Evolutionary conservation across 2,113 vertebrate genomes (phyloP).

Genomic region (Pan troglodytes): NHGRI_mPanTro3-v2.1_pri NC_072404.2:168874001-168874500

Average conservation of each 20-base stretch:
- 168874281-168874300: too few relatives aligned
- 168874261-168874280: rapidly evolving
- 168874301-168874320: rapidly evolving
- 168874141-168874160: rapidly evolving
- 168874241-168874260: too few relatives aligned
- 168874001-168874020: not conserved
- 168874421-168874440: too few relatives aligned
- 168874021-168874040: not conserved
- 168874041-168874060: too few relatives aligned
- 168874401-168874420: too few relatives aligned
- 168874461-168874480: rapidly evolving
- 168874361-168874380: rapidly evolving
- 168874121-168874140: too few relatives aligned
- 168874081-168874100: not conserved
- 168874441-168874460: too few relatives aligned
- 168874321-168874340: not conserved
- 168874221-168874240: not conserved
- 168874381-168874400: too few relatives aligned
- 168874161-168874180: rapidly evolving
- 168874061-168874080: too few relatives aligned
- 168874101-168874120: too few relatives aligned
- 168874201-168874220: rapidly evolving
- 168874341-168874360: not conserved
- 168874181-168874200: not conserved
- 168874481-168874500: rapidly evolving